phyloP scores from a whole-genome alignment of 2,888 invertebrate species.

The Mystacides longicornis region DNA sequence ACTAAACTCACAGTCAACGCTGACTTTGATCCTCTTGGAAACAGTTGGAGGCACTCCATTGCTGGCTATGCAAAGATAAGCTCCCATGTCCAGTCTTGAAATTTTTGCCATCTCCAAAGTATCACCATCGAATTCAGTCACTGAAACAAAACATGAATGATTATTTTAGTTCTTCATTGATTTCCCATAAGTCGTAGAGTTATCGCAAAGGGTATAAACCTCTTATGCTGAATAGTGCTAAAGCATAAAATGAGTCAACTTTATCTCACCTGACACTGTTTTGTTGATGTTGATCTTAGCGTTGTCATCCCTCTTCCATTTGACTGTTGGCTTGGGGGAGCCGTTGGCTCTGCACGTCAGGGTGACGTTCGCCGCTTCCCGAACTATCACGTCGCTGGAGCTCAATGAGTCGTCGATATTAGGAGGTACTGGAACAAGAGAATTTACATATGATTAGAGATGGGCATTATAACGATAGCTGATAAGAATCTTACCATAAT shows the following conservation, averaged over 20 bases:
- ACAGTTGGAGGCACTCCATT: slow-evolving; percentile 87
- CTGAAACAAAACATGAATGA: slow-evolving; percentile 37
- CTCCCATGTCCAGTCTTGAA: slow-evolving; percentile 84
- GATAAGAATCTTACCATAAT: no score
- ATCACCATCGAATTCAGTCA: slow-evolving; percentile 78
- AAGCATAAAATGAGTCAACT: not conserved
- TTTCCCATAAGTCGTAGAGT: not conserved
- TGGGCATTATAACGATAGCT: not conserved
- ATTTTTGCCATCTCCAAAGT: slow-evolving; percentile 76
- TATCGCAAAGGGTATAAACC: not conserved
- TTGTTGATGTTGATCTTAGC: slow-evolving; percentile 81
- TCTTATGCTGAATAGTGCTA: not conserved
- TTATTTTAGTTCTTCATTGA: not conserved
- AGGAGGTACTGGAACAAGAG: slow-evolving; percentile 67
- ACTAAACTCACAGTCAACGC: slow-evolving; percentile 82
- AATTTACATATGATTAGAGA: not conserved
- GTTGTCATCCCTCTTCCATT: slow-evolving; percentile 88
- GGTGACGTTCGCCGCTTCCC: slow-evolving; percentile 84
- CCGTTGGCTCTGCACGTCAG: slow-evolving; percentile 84
- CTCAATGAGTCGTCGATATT: slow-evolving; percentile 86
- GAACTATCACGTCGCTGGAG: slow-evolving; percentile 85
- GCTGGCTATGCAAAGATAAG: slow-evolving; percentile 84
- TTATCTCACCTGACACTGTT: slow-evolving; percentile 59
- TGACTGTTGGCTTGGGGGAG: slow-evolving; percentile 80
- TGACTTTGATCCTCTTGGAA: slow-evolving; percentile 86